These are phyloP conservation scores for Agrochola circellaris DNA, from an alignment of 2,888 invertebrate genomes.

Conservation along the genomic window DNA sequence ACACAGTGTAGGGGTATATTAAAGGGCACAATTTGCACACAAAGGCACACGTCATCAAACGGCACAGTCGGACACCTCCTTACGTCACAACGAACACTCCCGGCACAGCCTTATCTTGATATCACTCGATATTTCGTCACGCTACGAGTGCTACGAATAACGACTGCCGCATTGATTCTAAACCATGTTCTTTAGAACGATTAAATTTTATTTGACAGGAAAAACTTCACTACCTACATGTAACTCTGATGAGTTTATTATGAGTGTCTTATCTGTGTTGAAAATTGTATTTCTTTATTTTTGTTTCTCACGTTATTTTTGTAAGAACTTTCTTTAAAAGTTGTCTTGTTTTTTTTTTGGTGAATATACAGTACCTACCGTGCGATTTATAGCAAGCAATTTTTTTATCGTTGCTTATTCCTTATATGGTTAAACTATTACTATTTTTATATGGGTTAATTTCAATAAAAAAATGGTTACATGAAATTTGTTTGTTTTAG, in stretches of 20 bases:
- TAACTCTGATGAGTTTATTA: constrained; percentile 27
- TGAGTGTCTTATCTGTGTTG: not conserved
- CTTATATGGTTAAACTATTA: not conserved
- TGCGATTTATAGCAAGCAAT: not conserved
- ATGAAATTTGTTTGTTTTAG: not conserved
- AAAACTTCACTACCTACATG: constrained; percentile 16
- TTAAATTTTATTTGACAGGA: constrained; percentile 35
- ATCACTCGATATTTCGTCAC: constrained; percentile 65
- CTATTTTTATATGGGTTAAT: not conserved
- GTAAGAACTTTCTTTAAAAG: constrained; percentile 2
- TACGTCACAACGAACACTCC: constrained; percentile 71
- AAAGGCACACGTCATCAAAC: constrained; percentile 76
- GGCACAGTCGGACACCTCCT: constrained; percentile 78
- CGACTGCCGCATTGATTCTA: constrained; percentile 20
- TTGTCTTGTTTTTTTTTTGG: not conserved
- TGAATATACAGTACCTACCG: too few species aligned
- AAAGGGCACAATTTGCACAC: constrained; percentile 70
- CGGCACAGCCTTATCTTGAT: constrained; percentile 57
- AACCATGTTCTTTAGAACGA: constrained; percentile 22
- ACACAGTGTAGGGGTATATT: constrained; percentile 30
- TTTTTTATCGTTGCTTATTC: not conserved
- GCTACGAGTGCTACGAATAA: constrained; percentile 29
- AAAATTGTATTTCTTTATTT: constrained; percentile 2
- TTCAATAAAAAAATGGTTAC: too few species aligned
- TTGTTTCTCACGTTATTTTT: constrained; percentile 27